phyloP scores from a whole-genome alignment of 2,113 vertebrate genomes.

The Silurus glanis region DNA sequence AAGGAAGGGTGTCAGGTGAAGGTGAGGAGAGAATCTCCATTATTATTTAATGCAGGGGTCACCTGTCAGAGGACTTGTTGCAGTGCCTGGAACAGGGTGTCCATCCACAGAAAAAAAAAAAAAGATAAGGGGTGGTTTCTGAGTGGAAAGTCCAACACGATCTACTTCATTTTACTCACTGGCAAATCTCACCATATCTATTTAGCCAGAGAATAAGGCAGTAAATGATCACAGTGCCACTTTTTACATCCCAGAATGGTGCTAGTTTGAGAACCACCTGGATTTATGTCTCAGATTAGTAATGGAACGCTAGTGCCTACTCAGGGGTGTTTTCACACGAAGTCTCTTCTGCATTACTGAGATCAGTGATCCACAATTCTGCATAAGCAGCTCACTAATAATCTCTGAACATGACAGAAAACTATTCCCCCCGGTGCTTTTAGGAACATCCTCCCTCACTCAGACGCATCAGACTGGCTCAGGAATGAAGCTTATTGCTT shows the following conservation, averaged over 20 bases:
- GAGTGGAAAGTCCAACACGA: conserved; percentile 53
- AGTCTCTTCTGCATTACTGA: not conserved
- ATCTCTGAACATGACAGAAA: conserved; percentile 18
- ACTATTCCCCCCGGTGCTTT: not conserved
- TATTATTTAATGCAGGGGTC: conserved; percentile 71
- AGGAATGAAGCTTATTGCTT: conserved; percentile 2
- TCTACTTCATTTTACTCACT: not conserved
- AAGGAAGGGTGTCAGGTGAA: conserved; percentile 46
- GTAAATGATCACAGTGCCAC: not conserved
- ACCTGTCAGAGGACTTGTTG: conserved; percentile 48
- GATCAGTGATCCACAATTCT: conserved; percentile 1
- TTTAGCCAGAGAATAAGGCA: not conserved
- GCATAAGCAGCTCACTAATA: conserved; percentile 17
- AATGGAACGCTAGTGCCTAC: not conserved
- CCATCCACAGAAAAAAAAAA: not conserved
- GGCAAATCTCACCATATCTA: not conserved
- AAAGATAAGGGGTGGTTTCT: conserved; percentile 50
- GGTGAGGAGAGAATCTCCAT: conserved; percentile 59
- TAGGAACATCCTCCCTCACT: conserved; percentile 42
- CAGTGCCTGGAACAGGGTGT: not conserved
- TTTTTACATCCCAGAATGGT: not conserved
- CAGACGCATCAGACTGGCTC: not conserved
- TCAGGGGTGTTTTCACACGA: not conserved
- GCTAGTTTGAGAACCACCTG: not conserved
- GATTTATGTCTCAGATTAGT: conserved; percentile 22